Base-by-base conservation (phyloP, 2,797 vertebrate species). In the Momotus momota region DNA sequence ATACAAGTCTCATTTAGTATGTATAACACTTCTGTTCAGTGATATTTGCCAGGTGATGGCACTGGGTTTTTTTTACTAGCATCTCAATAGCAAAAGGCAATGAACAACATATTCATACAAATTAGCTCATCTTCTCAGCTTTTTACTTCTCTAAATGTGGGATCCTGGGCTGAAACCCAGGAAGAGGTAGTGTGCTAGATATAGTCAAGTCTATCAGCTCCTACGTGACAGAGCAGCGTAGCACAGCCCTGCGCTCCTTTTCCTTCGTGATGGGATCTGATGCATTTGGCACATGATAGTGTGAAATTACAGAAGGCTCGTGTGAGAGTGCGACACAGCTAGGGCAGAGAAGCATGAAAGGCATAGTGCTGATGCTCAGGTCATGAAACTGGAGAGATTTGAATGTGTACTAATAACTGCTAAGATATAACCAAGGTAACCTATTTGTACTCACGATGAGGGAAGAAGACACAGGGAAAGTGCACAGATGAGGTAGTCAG, bases 91-190 rank as follows among this genome's bases (percentile, higher is more conserved):
- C 27, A 88, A 88, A 90, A 48, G 20, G 11, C 52, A 70, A 41
- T 10, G 12, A 49, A 77, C 27, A 82, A 33, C 4, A 8, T 12
- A 22, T 19, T 83, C 4, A 33, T 25, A 51, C 14, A 84, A 75
- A 65, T 61, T 8, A 72, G 17, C 19, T 83, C 19, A 45, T 43
- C 38, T 79, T 70, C 14, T 55, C 54, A 61, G 38, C 7, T 70
- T 70, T 49, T 31, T 23, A 7, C 20, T 86, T 52, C 46, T 38
- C n/a, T 19, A 31, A 86, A 5, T 17, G 8, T 69, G 46, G 84
- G 46, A 38, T 33, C n/a, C 19, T 1, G 1, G 29, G 22, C 62
- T 72, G 38, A 45, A n/a, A 22, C 27, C 45, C 1, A 0, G 33
- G 23, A 25, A 35, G 49, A 48, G 48, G 26, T 11, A 46, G 13